phyloP scores from a whole-genome alignment of 1,140 invertebrate genomes.

The Leucophenga varia region DNA sequence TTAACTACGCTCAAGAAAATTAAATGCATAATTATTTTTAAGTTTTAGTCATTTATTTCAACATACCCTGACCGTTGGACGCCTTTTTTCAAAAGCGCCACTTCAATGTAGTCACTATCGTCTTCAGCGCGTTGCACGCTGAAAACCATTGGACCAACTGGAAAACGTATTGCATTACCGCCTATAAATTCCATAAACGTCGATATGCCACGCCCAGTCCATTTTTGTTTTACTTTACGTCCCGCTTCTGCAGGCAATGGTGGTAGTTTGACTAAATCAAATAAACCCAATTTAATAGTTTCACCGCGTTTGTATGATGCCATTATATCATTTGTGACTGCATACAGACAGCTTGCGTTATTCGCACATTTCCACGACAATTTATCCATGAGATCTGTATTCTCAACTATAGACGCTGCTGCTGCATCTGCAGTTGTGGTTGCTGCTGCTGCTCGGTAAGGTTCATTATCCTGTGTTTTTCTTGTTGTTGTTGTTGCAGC shows the following conservation, averaged over 20 bases:
- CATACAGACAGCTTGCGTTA: conserved; percentile 47
- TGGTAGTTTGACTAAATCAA: conserved; percentile 46
- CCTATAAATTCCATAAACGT: conserved; percentile 48
- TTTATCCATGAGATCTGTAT: conserved; percentile 45
- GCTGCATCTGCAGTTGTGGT: conserved; percentile 8
- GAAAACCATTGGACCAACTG: conserved; percentile 52
- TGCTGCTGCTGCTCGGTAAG: neutral
- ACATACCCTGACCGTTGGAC: conserved; percentile 27
- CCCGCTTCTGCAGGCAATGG: conserved; percentile 18
- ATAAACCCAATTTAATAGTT: conserved; percentile 47
- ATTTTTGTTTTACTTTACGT: conserved; percentile 24
- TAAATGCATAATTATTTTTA: no score
- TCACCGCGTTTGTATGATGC: conserved; percentile 43
- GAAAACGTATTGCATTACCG: conserved; percentile 48
- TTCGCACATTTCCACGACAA: conserved; percentile 54
- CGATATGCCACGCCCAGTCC: conserved; percentile 37
- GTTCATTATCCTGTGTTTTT: neutral
- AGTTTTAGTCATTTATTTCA: no score
- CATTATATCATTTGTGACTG: conserved; percentile 35
- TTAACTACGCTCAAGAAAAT: no score
- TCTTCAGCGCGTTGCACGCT: conserved; percentile 54
- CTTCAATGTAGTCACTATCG: conserved; percentile 51
- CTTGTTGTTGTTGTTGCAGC: neutral
- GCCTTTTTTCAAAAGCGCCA: conserved; percentile 51
- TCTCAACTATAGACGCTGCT: conserved; percentile 22